phyloP scores from a whole-genome alignment of 2,797 vertebrate genomes.

The Vultur gryphus region DNA sequence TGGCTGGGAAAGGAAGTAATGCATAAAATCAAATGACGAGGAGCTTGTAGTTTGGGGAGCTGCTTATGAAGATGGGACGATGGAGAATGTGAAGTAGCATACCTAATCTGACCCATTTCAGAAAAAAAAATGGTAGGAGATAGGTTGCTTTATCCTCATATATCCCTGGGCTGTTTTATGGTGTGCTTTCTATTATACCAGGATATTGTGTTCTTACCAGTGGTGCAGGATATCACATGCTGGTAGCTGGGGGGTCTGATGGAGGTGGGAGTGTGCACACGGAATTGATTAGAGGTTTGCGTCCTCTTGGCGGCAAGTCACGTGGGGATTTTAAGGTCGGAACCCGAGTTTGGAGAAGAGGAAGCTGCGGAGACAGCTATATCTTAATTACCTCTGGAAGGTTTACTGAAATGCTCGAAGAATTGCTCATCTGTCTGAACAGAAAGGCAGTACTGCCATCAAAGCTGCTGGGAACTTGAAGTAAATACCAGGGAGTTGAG shows the following conservation, averaged over 20 bases:
- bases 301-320: background rate
- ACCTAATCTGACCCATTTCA: background rate
- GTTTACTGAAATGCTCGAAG: background rate
- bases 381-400: slow-evolving; percentile 1
- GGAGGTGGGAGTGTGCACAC: background rate
- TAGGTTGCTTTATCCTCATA: background rate
- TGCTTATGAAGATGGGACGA: background rate
- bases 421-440: slow-evolving; percentile 4
- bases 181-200: slow-evolving; percentile 17
- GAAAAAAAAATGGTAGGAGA: background rate
- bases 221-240: background rate
- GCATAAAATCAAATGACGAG: background rate
- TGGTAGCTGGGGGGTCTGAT: background rate
- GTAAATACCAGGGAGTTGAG: background rate
- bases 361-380: slow-evolving; percentile 6
- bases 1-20: slow-evolving; percentile 23
- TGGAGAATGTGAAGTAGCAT: background rate
- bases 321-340: background rate
- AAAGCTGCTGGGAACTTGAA: background rate
- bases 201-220: slow-evolving; percentile 13
- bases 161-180: background rate
- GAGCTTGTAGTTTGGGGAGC: background rate
- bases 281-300: background rate
- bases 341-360: background rate
- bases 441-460: background rate